These are phyloP conservation scores for Blera fallax DNA, from an alignment of 2,888 invertebrate species.

Conservation along the genomic window DNA sequence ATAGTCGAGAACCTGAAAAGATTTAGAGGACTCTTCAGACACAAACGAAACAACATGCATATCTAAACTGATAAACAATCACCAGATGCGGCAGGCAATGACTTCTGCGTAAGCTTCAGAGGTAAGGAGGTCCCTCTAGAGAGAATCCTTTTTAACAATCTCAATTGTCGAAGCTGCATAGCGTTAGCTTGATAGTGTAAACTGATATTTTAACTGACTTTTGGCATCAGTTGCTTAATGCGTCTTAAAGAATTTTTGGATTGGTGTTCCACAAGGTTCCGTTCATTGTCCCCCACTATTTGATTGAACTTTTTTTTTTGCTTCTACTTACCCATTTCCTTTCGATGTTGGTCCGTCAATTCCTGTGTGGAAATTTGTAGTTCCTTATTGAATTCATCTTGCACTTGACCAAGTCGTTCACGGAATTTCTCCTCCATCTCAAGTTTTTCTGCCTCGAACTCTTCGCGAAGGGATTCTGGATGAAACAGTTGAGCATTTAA, in stretches of 20 bases:
- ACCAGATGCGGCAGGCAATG: too few species aligned
- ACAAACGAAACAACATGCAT: too few species aligned
- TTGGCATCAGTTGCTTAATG: too few species aligned
- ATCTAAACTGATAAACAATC: too few species aligned
- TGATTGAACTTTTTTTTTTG: background rate
- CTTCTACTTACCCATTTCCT: constrained; percentile 85
- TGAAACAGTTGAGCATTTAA: background rate
- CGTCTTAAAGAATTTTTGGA: too few species aligned
- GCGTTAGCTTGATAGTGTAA: too few species aligned
- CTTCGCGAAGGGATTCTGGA: constrained; percentile 79
- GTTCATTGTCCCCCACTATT: background rate
- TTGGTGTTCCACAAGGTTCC: background rate
- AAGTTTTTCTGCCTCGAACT: constrained; percentile 87
- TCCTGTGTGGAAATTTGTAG: constrained; percentile 84
- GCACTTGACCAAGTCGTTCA: constrained; percentile 83
- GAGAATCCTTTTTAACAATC: too few species aligned
- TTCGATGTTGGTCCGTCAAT: constrained; percentile 85
- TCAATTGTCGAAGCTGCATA: too few species aligned
- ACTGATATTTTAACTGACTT: too few species aligned
- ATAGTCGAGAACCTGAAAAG: background rate
- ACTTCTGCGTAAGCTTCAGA: too few species aligned
- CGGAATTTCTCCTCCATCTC: constrained; percentile 89
- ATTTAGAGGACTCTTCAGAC: background rate
- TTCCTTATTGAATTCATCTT: constrained; percentile 81
- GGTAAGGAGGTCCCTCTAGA: too few species aligned